These are phyloP conservation scores for Danionella dracula DNA, from an alignment of 2,797 vertebrate species.

Conservation along the genomic window DNA sequence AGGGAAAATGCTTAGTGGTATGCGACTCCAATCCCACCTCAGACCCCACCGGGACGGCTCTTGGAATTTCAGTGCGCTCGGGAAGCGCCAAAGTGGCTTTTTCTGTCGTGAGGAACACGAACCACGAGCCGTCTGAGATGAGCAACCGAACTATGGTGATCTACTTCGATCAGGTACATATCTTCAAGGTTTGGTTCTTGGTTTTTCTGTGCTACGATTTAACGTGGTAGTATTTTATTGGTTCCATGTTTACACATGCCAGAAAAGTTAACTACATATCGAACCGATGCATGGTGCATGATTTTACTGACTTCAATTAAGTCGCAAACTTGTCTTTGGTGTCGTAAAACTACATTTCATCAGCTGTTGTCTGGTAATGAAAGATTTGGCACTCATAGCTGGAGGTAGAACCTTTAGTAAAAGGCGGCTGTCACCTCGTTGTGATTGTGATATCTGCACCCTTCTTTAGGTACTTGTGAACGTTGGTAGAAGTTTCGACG, in stretches of 20 bases:
- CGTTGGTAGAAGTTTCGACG: slow-evolving; percentile 89
- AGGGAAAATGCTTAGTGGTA: slow-evolving; percentile 94
- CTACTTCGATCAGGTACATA: slow-evolving; percentile 92
- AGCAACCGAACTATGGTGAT: slow-evolving; percentile 98
- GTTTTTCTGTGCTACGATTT: not conserved
- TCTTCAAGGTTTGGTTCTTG: not conserved
- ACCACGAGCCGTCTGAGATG: slow-evolving; percentile 98
- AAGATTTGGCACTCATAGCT: not conserved
- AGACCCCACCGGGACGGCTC: slow-evolving; percentile 89
- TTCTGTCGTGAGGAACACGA: slow-evolving; percentile 93
- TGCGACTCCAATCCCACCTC: slow-evolving; percentile 95
- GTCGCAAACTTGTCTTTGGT: slow-evolving; percentile 5
- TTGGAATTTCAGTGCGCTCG: slow-evolving; percentile 96
- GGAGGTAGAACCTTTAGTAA: not conserved
- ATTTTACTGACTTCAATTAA: slow-evolving; percentile 58
- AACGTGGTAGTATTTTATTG: not conserved
- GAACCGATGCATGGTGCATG: not conserved
- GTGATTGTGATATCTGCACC: slow-evolving; percentile 26
- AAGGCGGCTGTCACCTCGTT: not conserved
- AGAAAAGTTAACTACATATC: not conserved
- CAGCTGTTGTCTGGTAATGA: not conserved
- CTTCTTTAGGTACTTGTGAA: slow-evolving; percentile 87
- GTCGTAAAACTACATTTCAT: not conserved
- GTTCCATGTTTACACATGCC: not conserved
- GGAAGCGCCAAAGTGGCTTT: slow-evolving; percentile 96